Conservation (phyloP, 2,888 invertebrate genomes). For the Siphlonurus alternatus region DNA sequence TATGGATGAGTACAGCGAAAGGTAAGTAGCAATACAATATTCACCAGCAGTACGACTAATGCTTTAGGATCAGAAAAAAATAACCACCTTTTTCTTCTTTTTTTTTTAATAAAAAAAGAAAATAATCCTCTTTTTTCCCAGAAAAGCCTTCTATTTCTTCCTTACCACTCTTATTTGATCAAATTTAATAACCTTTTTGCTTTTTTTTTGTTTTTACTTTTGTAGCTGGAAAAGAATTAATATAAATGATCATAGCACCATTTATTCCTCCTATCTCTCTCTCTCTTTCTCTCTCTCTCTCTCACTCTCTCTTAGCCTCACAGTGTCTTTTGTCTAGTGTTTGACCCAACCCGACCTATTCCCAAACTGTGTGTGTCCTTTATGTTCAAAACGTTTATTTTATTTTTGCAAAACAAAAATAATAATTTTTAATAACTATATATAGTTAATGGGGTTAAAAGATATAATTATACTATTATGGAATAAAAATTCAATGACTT, state of each 20-base stretch:
- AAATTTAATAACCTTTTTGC: neutral
- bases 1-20: slow-evolving; percentile 94
- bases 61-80: neutral
- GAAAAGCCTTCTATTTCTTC: slow-evolving; percentile 3
- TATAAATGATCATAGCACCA: slow-evolving; percentile 1
- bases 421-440: slow-evolving; percentile 7
- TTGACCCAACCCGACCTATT: slow-evolving; percentile 33
- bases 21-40: slow-evolving; percentile 45
- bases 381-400: slow-evolving; percentile 7
- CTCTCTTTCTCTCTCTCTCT: neutral
- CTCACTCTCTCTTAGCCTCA: slow-evolving; percentile 3
- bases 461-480: neutral
- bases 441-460: neutral
- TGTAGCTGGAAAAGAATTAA: neutral
- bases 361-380: slow-evolving; percentile 6
- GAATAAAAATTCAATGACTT: too few species aligned
- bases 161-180: neutral
- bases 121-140: too few species aligned
- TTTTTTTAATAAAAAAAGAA: slow-evolving; percentile 1
- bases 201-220: slow-evolving; percentile 3
- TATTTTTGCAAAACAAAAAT: slow-evolving; percentile 5
- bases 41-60: neutral
- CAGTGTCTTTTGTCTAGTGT: slow-evolving; percentile 80
- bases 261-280: neutral
- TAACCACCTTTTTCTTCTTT: neutral